Conservation (phyloP, 2,113 vertebrate genomes). For the Proteles cristata region DNA sequence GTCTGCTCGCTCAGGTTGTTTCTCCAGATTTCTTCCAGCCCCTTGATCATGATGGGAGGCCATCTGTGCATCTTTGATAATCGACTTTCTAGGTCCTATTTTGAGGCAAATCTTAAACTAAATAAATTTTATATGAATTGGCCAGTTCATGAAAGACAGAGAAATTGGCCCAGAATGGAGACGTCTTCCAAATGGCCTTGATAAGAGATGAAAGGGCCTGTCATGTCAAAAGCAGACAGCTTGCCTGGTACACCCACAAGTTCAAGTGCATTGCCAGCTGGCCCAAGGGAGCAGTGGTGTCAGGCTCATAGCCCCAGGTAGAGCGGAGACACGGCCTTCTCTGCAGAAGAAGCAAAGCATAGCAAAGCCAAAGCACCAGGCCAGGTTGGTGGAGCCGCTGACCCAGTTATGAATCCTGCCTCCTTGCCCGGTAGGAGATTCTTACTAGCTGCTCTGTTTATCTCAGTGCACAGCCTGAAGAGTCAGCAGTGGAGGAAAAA, state of each 20-base stretch:
- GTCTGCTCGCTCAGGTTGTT: neutral
- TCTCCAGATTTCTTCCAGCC: neutral
- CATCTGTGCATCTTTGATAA: neutral
- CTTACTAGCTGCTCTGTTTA: neutral
- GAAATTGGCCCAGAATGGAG: neutral
- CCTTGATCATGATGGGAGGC: neutral
- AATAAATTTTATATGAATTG: neutral
- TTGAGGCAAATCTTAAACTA: neutral
- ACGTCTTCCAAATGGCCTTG: neutral
- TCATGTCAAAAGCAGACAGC: neutral
- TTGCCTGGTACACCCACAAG: neutral
- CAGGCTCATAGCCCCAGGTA: neutral
- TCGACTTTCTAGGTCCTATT: neutral
- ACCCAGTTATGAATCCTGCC: neutral
- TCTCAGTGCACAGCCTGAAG: neutral
- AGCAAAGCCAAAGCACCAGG: neutral
- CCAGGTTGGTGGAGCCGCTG: neutral
- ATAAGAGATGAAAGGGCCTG: neutral
- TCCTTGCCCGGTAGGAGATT: neutral
- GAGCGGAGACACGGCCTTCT: neutral
- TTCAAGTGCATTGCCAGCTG: neutral
- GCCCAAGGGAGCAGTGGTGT: neutral
- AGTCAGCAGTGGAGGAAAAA: neutral
- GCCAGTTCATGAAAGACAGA: neutral
- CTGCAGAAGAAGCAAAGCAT: neutral